Evolutionary conservation across 2,113 vertebrate species (phyloP).

Genomic region (Myodes glareolus): DNA sequence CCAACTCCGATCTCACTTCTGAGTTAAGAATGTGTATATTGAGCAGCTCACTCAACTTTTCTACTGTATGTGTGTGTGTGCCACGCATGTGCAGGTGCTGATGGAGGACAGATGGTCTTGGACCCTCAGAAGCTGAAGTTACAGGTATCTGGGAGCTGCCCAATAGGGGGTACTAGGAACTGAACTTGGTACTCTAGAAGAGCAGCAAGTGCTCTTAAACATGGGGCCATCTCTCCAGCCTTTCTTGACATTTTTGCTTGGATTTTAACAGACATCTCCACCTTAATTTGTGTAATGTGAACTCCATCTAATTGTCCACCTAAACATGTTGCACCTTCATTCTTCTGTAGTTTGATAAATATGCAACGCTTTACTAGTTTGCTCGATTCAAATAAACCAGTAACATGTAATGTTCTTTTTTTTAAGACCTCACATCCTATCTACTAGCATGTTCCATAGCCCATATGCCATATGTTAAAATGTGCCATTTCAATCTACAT

Average conservation of each 20-base stretch:
- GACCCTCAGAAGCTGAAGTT: neutral
- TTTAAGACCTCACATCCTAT: neutral
- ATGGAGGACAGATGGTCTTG: neutral
- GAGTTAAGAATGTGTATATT: neutral
- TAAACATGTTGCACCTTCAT: neutral
- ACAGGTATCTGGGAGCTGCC: neutral
- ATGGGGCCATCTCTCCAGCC: neutral
- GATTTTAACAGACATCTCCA: neutral
- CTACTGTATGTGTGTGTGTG: neutral
- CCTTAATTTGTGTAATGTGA: constrained; percentile 39
- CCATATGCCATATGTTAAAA: neutral
- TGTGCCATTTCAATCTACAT: neutral
- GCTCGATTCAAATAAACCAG: neutral
- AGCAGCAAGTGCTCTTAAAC: neutral
- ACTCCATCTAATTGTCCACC: neutral
- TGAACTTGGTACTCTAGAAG: neutral
- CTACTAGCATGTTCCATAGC: neutral
- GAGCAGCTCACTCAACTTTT: neutral
- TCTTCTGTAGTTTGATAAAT: neutral
- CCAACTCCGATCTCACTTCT: neutral
- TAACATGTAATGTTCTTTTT: neutral
- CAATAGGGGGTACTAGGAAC: neutral
- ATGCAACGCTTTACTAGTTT: neutral
- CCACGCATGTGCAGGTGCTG: too few species aligned
- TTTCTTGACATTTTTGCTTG: neutral